A percentile compares a stretch with the other conserved stretches of the same genome.
Conservation (phyloP, 2,888 invertebrate species). For the Melinopterus prodromus region DNA sequence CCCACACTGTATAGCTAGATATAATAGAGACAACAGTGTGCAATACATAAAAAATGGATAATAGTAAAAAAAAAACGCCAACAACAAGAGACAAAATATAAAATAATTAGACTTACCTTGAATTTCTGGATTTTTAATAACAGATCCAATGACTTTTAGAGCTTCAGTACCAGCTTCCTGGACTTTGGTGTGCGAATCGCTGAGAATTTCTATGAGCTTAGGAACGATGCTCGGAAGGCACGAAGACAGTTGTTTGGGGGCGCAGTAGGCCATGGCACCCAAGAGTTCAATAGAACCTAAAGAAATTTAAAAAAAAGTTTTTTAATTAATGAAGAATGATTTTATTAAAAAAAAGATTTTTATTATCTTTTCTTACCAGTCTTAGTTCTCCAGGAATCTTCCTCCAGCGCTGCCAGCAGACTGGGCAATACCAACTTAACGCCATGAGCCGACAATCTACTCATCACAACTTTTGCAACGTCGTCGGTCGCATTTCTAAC, state of each 20-base stretch:
- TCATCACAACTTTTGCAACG: constrained; percentile 94
- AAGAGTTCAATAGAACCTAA: constrained; percentile 92
- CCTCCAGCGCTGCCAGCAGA: constrained; percentile 90
- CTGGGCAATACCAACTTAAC: constrained; percentile 97
- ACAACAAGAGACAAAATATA: not conserved
- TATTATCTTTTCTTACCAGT: too few relatives aligned
- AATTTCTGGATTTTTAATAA: constrained; percentile 98
- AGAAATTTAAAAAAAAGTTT: too few relatives aligned
- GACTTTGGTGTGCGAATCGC: constrained; percentile 97
- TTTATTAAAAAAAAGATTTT: too few relatives aligned
- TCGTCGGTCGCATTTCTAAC: constrained; percentile 97
- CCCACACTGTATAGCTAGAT: too few relatives aligned
- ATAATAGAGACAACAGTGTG: too few relatives aligned
- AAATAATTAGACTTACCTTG: constrained; percentile 67
- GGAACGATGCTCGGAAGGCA: constrained; percentile 98
- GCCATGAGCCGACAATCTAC: constrained; percentile 94
- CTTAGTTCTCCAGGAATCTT: constrained; percentile 99
- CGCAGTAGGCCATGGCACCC: constrained; percentile 99
- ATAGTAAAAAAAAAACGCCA: not conserved
- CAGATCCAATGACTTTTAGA: constrained; percentile 94
- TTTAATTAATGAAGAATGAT: too few relatives aligned
- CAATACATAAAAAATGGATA: too few relatives aligned
- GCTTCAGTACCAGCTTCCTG: constrained; percentile 98
- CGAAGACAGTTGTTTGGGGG: constrained; percentile 97
- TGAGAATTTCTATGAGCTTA: constrained; percentile 93